Base-by-base conservation (phyloP, 2,888 invertebrate species). In the Xestia c-nigrum region DNA sequence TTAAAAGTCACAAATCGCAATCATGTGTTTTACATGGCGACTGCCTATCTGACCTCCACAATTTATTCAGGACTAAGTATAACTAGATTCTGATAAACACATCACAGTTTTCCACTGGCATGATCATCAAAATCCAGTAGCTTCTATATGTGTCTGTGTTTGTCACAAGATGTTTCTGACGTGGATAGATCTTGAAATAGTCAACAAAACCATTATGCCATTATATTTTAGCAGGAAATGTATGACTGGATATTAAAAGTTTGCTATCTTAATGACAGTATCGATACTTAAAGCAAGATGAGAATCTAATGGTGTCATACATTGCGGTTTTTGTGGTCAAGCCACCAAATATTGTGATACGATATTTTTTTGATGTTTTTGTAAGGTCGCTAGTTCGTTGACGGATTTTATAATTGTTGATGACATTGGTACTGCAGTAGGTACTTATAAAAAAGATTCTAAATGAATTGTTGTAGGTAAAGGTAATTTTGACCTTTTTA, bases 241-340 rank as follows among this genome's bases (percentile, higher is more conserved):
- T 7, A 38, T 21, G 5, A 47, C 31, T 31, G 12, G 24, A 66
- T 46, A 80, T 19, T n/a, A 40, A 38, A 24, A 43, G 24, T 71
- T 21, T 21, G 21, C n/a, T 43, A 65, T 72, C 16, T 47, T 65
- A 71, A 57, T 71, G 21, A 46, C 14, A 50, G 5, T 31, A 50
- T 52, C 46, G 52, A 66, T 43, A 65, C 19, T 59, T 57, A 21
- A 52, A 38, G 24, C 16, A 24, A 65, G 24, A 59, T 38, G 50
- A 46, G 19, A 38, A 24, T 72, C 3, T 52, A 59, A 79, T 59
- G 24, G n/a, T 43, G 16, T 21, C 6, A 65, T 21, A 12, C 38
- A 21, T 50, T 57, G 19, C 43, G 55, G 19, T 43, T 64, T 46
- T 78, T 50, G n/a, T 64, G n/a, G 16, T 59, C 10, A 64, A 69